phyloP scores from a whole-genome alignment of 2,113 vertebrate species.

The Ophthalmolycus amberensis region DNA sequence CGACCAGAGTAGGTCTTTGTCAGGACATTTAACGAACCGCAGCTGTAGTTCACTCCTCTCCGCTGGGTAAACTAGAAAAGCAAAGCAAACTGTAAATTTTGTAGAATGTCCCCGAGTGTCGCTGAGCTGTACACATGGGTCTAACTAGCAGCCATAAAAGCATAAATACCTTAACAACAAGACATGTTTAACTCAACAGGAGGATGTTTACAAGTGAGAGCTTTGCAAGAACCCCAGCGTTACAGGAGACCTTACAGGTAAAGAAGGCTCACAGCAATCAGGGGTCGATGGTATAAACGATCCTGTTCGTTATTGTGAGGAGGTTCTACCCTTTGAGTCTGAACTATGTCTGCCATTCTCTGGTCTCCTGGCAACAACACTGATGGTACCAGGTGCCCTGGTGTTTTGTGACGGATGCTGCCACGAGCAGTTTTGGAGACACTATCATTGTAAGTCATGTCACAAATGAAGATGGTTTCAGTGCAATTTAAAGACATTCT shows the following conservation, averaged over 20 bases:
- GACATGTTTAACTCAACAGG: background rate
- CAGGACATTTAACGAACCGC: background rate
- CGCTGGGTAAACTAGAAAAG: background rate
- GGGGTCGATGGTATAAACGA: background rate
- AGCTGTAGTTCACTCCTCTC: background rate
- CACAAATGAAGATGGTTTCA: background rate
- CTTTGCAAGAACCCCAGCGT: background rate
- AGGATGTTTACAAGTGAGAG: background rate
- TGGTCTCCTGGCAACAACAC: background rate
- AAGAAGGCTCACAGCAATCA: background rate
- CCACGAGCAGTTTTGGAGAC: background rate
- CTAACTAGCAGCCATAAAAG: background rate
- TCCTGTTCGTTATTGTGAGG: background rate
- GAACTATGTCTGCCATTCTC: background rate
- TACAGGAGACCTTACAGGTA: background rate
- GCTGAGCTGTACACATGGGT: background rate
- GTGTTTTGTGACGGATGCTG: background rate
- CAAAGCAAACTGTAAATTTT: conserved; percentile 2
- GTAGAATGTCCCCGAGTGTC: background rate
- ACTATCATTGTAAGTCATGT: background rate
- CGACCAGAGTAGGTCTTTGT: too few species aligned
- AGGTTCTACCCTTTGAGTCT: background rate
- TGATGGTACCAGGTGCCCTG: background rate
- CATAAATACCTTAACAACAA: background rate
- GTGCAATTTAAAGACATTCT: background rate